Conservation (phyloP, 2,113 vertebrate genomes). For the Gasterosteus aculeatus region DNA sequence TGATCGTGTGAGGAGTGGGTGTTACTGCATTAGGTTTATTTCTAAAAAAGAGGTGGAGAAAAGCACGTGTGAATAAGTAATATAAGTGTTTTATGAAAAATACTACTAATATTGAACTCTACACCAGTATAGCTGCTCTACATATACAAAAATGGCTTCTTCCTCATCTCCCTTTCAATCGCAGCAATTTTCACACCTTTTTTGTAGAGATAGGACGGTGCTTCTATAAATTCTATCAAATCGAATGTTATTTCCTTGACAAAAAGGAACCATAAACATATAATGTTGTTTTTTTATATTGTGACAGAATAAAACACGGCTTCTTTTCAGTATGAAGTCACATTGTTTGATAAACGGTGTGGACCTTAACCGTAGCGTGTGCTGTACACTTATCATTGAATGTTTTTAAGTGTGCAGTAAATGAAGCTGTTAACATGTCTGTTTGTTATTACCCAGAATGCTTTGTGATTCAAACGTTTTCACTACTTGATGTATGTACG, state of each 20-base stretch:
- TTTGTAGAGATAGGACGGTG: not conserved
- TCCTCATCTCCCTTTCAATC: not conserved
- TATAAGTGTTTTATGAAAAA: not conserved
- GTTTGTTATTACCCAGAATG: not conserved
- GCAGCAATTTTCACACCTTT: not conserved
- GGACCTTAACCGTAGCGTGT: not conserved
- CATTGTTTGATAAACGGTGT: not conserved
- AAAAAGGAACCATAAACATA: not conserved
- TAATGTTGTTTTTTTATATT: not conserved
- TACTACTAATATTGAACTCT: not conserved
- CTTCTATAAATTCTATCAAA: not conserved
- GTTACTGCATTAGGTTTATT: not conserved
- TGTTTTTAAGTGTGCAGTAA: not conserved
- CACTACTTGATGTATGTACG: not conserved
- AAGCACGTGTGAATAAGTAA: not conserved
- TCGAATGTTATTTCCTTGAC: not conserved
- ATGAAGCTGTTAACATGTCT: not conserved
- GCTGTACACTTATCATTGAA: not conserved
- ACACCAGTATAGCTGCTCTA: not conserved
- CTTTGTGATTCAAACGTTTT: not conserved
- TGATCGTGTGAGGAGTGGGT: not conserved
- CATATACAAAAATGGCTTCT: not conserved
- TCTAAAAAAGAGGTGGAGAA: not conserved
- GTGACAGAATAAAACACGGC: not conserved
- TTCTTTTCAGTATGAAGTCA: not conserved